Base-by-base conservation (phyloP, 2,113 vertebrate genomes). In the Equus przewalskii region DNA sequence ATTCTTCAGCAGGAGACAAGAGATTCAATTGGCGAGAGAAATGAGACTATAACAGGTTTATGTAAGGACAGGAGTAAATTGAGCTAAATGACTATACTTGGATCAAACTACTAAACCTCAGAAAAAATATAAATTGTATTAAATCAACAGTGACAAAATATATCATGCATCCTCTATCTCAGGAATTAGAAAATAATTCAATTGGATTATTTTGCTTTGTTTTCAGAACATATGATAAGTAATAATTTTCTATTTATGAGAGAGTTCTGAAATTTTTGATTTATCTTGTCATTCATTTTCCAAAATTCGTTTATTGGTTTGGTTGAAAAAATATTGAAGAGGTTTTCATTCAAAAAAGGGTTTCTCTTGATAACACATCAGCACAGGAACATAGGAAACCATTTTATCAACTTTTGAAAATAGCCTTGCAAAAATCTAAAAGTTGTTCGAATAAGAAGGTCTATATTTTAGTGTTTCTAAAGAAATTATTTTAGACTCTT, bases 61-160 rank as follows among this genome's bases (percentile, higher is more conserved):
- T 96, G 75, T 98, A 98, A 98, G 82, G 92, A 93, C 44, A 93
- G 58, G 6, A 97, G 51, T 44, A 70, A 96, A 98, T 96, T 98
- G 94, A 97, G 89, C 73, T 91, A 96, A 95, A 89, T 65, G 81
- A 95, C 82, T 94, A 88, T 73, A 41, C 56, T 96, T 96, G 60
- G 51, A 97, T 94, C 96, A 98, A 96, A 95, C 96, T 91, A 96
- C 49, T 64, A 41, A 97, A 84, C 70, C 54, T 98, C 84, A 76
- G 84, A 46, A 89, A 85, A 65, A 86, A 76, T 75, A 82, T n/a
- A 96, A 96, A 89, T 49, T 70, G 24, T 73, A 86, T 96, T 95
- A 96, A 93, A 95, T 97, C 73, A 97, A 80, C 75, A 89, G 81
- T 36, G n/a, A 92, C 91, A 94, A 88, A 95, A 80, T 51, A 46